Evolutionary conservation across 2,888 invertebrate genomes (phyloP).

Genomic region (Agriotes lineatus): DNA sequence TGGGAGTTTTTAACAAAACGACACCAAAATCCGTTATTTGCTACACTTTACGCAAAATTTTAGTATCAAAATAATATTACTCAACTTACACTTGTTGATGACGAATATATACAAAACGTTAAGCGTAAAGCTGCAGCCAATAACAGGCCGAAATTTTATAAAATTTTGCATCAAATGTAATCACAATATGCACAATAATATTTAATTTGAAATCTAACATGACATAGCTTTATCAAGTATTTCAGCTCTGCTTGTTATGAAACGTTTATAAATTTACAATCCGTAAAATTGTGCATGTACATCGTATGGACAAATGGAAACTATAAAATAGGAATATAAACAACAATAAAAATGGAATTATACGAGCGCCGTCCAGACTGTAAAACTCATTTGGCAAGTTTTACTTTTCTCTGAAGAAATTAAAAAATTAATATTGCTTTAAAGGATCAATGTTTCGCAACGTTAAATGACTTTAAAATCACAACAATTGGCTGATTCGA

Average conservation of each 20-base stretch:
- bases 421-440: too few species aligned
- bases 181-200: constrained; percentile 46
- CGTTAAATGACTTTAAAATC: too few species aligned
- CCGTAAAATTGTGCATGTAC: constrained; percentile 27
- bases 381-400: too few species aligned
- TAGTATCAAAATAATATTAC: constrained; percentile 43
- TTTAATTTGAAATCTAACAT: constrained; percentile 41
- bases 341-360: constrained; percentile 1
- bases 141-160: constrained; percentile 35
- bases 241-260: constrained; percentile 30
- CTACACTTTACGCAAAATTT: constrained; percentile 36
- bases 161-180: constrained; percentile 43
- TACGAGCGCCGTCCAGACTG: too few species aligned
- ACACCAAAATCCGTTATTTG: constrained; percentile 36
- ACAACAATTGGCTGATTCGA: too few species aligned
- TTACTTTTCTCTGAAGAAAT: too few species aligned
- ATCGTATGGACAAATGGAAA: constrained; percentile 11
- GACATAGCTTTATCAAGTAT: constrained; percentile 37
- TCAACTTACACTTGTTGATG: constrained; percentile 32
- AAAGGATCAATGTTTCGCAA: too few species aligned
- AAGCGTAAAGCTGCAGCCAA: constrained; percentile 35
- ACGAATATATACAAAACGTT: constrained; percentile 39
- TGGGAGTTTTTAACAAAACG: constrained; percentile 38
- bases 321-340: background rate
- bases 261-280: constrained; percentile 32